These are phyloP conservation scores for Microchrysa polita DNA, from an alignment of 2,888 invertebrate genomes.

Conservation along the genomic window DNA sequence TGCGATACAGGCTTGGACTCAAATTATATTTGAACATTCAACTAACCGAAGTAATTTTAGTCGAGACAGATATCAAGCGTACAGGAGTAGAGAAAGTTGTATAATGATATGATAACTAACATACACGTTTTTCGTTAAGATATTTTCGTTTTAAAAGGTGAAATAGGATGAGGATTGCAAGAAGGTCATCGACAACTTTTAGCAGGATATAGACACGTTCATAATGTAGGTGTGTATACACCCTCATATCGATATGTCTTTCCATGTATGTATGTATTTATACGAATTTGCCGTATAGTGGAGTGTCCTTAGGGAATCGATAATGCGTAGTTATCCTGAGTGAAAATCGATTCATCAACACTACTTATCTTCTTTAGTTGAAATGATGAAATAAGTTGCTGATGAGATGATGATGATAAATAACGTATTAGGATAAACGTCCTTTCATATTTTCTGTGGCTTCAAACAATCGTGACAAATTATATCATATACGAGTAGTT, in stretches of 20 bases:
- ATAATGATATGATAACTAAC: background rate
- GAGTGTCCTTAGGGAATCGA: background rate
- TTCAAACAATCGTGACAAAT: background rate
- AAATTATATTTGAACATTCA: background rate
- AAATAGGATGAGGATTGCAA: background rate
- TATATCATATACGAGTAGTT: too few relatives aligned
- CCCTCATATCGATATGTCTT: too few relatives aligned
- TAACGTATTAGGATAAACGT: background rate
- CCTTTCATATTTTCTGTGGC: background rate
- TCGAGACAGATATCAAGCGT: too few relatives aligned
- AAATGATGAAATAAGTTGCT: background rate
- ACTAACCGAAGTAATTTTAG: background rate
- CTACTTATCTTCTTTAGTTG: slow-evolving; percentile 2
- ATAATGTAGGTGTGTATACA: too few relatives aligned
- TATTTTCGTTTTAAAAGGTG: background rate
- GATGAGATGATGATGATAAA: too few relatives aligned
- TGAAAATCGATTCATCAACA: slow-evolving; percentile 5
- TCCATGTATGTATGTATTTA: too few relatives aligned
- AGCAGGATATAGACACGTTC: background rate
- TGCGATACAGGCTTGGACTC: background rate
- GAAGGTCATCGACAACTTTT: background rate
- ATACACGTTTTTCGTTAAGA: background rate
- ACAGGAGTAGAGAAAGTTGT: too few relatives aligned
- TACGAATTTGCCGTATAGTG: too few relatives aligned
- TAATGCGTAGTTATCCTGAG: background rate